Evolutionary conservation across 2,113 vertebrate genomes (phyloP).

Genomic region (Periophthalmus modestus): DNA sequence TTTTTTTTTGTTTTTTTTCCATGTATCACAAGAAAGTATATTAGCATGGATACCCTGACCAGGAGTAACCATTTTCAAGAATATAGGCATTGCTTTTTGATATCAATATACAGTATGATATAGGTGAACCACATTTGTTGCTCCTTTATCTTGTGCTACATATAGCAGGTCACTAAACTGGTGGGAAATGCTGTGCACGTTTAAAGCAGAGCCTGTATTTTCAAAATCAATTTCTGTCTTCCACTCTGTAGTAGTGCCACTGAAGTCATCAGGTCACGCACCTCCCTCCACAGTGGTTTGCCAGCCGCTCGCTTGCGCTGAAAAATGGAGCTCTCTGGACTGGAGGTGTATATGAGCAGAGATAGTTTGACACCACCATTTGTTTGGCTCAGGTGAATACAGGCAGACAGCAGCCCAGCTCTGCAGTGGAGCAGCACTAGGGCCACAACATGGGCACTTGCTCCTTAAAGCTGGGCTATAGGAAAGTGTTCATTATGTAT

Average conservation of each 20-base stretch:
- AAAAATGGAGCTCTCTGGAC: slow-evolving; percentile 71
- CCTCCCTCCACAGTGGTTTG: slow-evolving; percentile 61
- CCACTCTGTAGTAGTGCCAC: slow-evolving; percentile 60
- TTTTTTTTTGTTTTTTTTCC: not conserved
- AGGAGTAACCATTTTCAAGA: not conserved
- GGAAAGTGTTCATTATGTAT: not conserved
- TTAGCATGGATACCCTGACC: not conserved
- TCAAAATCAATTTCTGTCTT: slow-evolving; percentile 70
- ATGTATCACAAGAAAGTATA: not conserved
- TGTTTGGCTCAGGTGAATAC: slow-evolving; percentile 76
- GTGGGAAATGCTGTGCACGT: slow-evolving; percentile 43
- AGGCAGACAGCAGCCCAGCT: slow-evolving; percentile 66
- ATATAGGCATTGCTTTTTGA: slow-evolving; percentile 12
- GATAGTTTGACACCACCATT: slow-evolving; percentile 76
- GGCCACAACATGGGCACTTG: slow-evolving; percentile 65
- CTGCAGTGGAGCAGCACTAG: slow-evolving; percentile 58
- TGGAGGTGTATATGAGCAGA: slow-evolving; percentile 70
- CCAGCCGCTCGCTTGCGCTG: slow-evolving; percentile 63
- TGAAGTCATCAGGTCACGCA: slow-evolving; percentile 69
- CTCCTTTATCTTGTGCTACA: slow-evolving; percentile 17
- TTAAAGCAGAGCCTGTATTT: slow-evolving; percentile 47
- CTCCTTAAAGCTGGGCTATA: slow-evolving; percentile 51
- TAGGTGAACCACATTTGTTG: slow-evolving; percentile 24
- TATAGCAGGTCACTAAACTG: slow-evolving; percentile 37
- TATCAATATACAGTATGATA: slow-evolving; percentile 22